These are phyloP conservation scores for Marcusenius ussheri DNA, from an alignment of 2,113 vertebrate genomes.

Conservation along the genomic window DNA sequence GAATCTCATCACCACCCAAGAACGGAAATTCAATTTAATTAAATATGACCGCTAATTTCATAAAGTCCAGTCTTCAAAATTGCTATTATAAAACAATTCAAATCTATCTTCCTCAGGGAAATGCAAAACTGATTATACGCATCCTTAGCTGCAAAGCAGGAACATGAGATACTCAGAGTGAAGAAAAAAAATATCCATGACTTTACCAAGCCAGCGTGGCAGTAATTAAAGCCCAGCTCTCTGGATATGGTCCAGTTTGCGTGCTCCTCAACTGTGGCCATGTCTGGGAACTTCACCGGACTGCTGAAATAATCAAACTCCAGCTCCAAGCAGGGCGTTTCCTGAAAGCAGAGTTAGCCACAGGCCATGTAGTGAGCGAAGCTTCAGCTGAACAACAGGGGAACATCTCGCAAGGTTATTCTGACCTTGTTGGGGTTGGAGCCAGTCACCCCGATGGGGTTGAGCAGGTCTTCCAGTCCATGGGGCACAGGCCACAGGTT, in stretches of 20 bases:
- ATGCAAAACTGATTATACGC: not conserved
- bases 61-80: not conserved
- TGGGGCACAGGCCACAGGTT: constrained; percentile 98
- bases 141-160: not conserved
- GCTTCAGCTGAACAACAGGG: not conserved
- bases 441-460: constrained; percentile 92
- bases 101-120: not conserved
- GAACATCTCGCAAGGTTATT: not conserved
- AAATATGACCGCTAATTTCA: not conserved
- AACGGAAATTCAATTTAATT: not conserved
- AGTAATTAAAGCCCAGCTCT: constrained; percentile 90
- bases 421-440: constrained; percentile 95
- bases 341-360: constrained; percentile 53
- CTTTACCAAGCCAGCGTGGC: constrained; percentile 82
- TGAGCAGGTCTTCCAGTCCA: constrained; percentile 91
- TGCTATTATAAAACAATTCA: not conserved
- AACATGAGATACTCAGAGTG: not conserved
- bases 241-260: constrained; percentile 90
- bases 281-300: constrained; percentile 90
- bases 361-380: not conserved
- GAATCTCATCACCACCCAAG: not conserved
- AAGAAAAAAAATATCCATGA: not conserved
- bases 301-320: constrained; percentile 97
- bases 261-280: constrained; percentile 87
- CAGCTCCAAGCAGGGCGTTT: constrained; percentile 95